phyloP scores from a whole-genome alignment of 2,113 vertebrate species.

The Spea multiplicata region DNA sequence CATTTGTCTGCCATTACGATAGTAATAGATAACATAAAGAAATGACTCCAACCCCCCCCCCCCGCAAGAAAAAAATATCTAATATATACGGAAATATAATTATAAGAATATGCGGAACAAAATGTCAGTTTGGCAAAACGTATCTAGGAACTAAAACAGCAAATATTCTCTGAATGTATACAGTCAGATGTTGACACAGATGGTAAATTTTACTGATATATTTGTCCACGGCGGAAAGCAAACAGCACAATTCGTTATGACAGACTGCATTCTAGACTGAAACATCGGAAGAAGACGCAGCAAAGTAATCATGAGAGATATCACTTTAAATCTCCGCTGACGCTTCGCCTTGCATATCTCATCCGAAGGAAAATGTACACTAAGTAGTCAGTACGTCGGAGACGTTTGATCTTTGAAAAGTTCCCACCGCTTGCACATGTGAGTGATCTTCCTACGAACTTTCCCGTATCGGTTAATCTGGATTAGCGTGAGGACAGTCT shows the following conservation, averaged over 20 bases:
- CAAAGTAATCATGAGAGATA: constrained; percentile 54
- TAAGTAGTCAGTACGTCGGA: neutral
- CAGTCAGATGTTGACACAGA: constrained; percentile 59
- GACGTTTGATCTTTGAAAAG: constrained; percentile 5
- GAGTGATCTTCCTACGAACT: neutral
- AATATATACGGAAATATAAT: constrained; percentile 23
- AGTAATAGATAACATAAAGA: too few species aligned
- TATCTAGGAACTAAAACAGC: constrained; percentile 55
- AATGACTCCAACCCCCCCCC: too few species aligned
- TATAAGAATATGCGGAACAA: constrained; percentile 18
- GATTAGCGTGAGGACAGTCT: neutral
- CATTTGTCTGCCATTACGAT: too few species aligned
- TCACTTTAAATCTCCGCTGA: constrained; percentile 41
- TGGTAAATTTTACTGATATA: constrained; percentile 62
- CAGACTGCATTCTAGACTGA: constrained; percentile 57
- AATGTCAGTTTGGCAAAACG: constrained; percentile 12
- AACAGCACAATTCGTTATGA: constrained; percentile 50
- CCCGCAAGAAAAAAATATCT: neutral
- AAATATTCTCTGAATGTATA: constrained; percentile 56
- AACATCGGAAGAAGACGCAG: constrained; percentile 52
- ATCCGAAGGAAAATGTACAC: constrained; percentile 12
- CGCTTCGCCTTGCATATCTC: constrained; percentile 8
- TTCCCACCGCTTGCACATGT: constrained; percentile 30
- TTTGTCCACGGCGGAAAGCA: constrained; percentile 60
- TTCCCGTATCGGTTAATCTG: neutral